These are phyloP conservation scores for Portunus trituberculatus DNA, from an alignment of 1,140 invertebrate species.

Conservation along the genomic window DNA sequence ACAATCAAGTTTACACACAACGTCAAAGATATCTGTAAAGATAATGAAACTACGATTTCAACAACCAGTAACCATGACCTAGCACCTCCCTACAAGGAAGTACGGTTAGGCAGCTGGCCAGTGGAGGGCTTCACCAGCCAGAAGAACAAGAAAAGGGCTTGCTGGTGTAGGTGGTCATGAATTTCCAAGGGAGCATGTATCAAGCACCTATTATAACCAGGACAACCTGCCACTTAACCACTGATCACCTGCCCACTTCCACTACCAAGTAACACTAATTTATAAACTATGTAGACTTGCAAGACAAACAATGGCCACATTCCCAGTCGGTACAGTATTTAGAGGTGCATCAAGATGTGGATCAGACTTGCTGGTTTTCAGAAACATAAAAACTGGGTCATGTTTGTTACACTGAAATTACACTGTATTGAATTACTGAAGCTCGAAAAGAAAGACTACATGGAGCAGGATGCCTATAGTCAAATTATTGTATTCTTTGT, in stretches of 20 bases:
- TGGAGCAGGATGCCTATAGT: background rate
- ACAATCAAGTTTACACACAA: conserved; percentile 74
- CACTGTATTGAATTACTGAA: background rate
- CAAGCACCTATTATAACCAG: conserved; percentile 46
- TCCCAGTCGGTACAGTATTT: conserved; percentile 68
- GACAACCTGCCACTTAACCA: conserved; percentile 44
- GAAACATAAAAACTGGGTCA: background rate
- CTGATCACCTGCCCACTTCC: conserved; percentile 63
- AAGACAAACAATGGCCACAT: conserved; percentile 68
- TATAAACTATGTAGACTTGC: conserved; percentile 66
- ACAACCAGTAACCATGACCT: conserved; percentile 64
- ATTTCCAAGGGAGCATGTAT: background rate
- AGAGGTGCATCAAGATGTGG: conserved; percentile 16
- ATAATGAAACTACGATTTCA: conserved; percentile 60
- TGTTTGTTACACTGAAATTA: background rate
- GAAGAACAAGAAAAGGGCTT: background rate
- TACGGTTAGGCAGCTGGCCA: conserved; percentile 31
- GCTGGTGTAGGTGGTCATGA: conserved; percentile 42
- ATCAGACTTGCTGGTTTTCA: background rate
- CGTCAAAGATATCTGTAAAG: conserved; percentile 66
- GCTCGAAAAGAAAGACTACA: background rate
- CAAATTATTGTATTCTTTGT: background rate
- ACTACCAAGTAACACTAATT: conserved; percentile 70
- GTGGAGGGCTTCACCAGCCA: conserved; percentile 42
- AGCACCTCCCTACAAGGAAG: conserved; percentile 65